These are phyloP conservation scores for Ochotona princeps DNA, from an alignment of 2,113 vertebrate genomes.

Conservation along the genomic window DNA sequence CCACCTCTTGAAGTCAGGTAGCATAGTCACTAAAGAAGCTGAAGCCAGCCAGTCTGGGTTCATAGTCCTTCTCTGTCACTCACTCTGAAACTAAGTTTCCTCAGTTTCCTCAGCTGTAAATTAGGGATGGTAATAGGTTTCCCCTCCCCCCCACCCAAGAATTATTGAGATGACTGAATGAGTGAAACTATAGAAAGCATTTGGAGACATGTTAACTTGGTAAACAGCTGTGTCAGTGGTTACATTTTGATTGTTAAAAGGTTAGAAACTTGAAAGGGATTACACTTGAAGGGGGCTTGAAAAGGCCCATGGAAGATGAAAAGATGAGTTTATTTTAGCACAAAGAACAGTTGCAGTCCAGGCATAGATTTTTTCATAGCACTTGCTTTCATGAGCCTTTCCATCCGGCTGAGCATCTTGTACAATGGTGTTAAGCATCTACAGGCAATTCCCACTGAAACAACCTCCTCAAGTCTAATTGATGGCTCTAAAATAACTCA, in stretches of 20 bases:
- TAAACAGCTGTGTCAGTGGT: not conserved
- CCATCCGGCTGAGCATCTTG: not conserved
- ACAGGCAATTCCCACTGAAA: not conserved
- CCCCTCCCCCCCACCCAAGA: not conserved
- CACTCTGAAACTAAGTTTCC: not conserved
- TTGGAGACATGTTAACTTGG: not conserved
- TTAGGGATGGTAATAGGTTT: not conserved
- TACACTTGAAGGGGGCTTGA: no score
- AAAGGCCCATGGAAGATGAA: no score
- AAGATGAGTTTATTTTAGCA: no score
- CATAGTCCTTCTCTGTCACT: not conserved
- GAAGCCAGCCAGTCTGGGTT: not conserved
- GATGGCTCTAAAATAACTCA: not conserved
- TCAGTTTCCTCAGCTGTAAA: constrained; percentile 23
- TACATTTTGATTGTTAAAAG: not conserved
- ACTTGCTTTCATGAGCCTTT: no score
- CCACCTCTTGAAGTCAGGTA: not conserved
- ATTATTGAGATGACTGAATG: not conserved
- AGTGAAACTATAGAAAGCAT: not conserved
- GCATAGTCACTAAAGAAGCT: not conserved
- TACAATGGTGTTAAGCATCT: not conserved
- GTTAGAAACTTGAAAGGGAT: not conserved
- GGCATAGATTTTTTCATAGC: no score
- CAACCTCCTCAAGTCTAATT: not conserved
- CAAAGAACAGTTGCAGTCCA: no score